A percentile compares a stretch with the other conserved stretches of the same genome.
Evolutionary conservation across 2,888 invertebrate genomes (phyloP).

Genomic region (Nematopogon swammerdamellus): DNA sequence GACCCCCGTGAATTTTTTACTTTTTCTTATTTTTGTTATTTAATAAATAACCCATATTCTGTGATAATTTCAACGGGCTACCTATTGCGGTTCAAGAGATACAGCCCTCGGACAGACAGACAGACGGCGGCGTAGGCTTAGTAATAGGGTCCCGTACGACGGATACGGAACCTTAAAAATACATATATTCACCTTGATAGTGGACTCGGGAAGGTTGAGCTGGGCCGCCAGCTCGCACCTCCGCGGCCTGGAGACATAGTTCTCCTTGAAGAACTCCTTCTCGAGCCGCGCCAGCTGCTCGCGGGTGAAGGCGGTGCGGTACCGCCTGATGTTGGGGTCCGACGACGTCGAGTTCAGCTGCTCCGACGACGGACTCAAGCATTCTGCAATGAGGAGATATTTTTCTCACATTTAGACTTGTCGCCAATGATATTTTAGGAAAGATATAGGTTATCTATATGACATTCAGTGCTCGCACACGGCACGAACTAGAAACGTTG

Average conservation of each 20-base stretch:
- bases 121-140: too few relatives aligned
- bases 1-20: too few relatives aligned
- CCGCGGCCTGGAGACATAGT: constrained; percentile 94
- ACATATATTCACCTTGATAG: constrained; percentile 93
- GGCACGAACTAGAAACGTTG: too few relatives aligned
- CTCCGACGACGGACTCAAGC: constrained; percentile 45
- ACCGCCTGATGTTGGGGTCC: constrained; percentile 66
- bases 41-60: too few relatives aligned
- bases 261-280: constrained; percentile 95
- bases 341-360: constrained; percentile 39
- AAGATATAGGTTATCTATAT: background rate
- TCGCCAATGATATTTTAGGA: background rate
- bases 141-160: too few relatives aligned
- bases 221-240: constrained; percentile 93
- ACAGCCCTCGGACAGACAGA: too few relatives aligned
- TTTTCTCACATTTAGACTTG: background rate
- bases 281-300: constrained; percentile 91
- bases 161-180: too few relatives aligned
- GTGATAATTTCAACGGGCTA: too few relatives aligned
- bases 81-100: too few relatives aligned
- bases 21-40: too few relatives aligned
- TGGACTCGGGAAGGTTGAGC: constrained; percentile 91
- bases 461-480: too few relatives aligned
- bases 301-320: constrained; percentile 94
- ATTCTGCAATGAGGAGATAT: constrained; percentile 26